These are phyloP conservation scores for Heliocidaris erythrogramma DNA, from an alignment of 35 echinoderm and acorn worm genomes.

Conservation along the genomic window DNA sequence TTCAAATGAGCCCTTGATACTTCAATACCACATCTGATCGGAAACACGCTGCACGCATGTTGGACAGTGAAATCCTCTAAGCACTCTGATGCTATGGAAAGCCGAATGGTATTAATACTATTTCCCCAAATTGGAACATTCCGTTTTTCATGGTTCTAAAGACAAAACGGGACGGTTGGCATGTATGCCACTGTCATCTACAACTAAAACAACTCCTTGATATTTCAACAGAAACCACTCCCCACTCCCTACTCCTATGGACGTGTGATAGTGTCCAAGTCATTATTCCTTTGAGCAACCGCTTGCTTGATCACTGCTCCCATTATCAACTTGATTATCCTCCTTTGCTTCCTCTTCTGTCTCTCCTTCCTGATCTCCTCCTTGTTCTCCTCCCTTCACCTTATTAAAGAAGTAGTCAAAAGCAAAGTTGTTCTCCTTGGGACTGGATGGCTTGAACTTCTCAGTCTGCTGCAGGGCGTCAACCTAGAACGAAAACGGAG, in stretches of 20 bases:
- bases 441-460: conserved; percentile 49
- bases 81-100: no score
- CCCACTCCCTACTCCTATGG: background rate
- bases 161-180: no score
- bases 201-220: background rate
- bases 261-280: background rate
- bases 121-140: no score
- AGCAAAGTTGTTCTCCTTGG: conserved; percentile 76
- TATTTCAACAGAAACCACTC: background rate
- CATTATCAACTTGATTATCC: background rate
- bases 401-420: conserved; percentile 98
- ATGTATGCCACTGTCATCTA: background rate
- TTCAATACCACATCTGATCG: no score
- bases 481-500: conserved; percentile 53
- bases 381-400: conserved; percentile 36
- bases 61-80: no score
- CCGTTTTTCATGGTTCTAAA: no score
- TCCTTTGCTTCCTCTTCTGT: conserved; percentile 15
- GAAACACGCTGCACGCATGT: no score
- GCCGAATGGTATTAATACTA: no score
- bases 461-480: conserved; percentile 73
- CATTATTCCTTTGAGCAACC: background rate
- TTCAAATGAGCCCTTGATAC: no score
- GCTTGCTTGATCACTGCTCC: background rate
- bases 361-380: conserved; percentile 21